A percentile compares a stretch with the other conserved stretches of the same genome.
Evolutionary conservation across 2,888 invertebrate species (phyloP).

Genomic region (Tinea trinotella): DNA sequence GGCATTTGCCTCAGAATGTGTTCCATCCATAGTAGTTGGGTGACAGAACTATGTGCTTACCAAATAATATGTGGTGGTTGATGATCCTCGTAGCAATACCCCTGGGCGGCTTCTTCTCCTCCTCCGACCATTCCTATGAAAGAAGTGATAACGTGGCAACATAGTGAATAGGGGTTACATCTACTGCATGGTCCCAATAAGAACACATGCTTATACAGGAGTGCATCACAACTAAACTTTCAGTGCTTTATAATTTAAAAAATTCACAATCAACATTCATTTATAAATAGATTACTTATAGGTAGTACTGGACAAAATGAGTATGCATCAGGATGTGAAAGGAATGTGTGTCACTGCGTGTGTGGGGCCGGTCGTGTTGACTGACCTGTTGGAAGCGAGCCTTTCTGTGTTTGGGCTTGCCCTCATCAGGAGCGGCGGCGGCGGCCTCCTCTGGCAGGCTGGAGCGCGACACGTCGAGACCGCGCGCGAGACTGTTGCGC

Average conservation of each 20-base stretch:
- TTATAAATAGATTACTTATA: no score
- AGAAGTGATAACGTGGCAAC: constrained; percentile 9
- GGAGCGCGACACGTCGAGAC: constrained; percentile 56
- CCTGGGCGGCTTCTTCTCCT: constrained; percentile 65
- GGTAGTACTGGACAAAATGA: background rate
- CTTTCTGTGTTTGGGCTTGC: constrained; percentile 85
- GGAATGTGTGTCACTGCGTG: background rate
- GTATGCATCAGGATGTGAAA: background rate
- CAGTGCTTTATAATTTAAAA: no score
- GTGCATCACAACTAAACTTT: no score
- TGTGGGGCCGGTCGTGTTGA: constrained; percentile 18
- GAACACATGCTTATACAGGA: background rate
- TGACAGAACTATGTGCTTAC: no score
- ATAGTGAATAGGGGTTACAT: background rate
- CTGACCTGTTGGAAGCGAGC: constrained; percentile 87
- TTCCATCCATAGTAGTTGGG: no score
- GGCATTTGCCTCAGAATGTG: no score
- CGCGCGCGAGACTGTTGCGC: constrained; percentile 53
- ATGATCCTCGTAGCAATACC: constrained; percentile 71
- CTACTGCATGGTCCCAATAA: background rate
- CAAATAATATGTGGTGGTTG: constrained; percentile 69
- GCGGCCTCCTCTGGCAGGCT: constrained; percentile 62
- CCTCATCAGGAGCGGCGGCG: constrained; percentile 64
- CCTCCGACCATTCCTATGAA: constrained; percentile 66
- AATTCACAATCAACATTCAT: no score